Evolutionary conservation across 2,113 vertebrate genomes (phyloP), one percentile per base, ranked within the genome.

Genomic region (Chaenogobius annularis): DNA sequence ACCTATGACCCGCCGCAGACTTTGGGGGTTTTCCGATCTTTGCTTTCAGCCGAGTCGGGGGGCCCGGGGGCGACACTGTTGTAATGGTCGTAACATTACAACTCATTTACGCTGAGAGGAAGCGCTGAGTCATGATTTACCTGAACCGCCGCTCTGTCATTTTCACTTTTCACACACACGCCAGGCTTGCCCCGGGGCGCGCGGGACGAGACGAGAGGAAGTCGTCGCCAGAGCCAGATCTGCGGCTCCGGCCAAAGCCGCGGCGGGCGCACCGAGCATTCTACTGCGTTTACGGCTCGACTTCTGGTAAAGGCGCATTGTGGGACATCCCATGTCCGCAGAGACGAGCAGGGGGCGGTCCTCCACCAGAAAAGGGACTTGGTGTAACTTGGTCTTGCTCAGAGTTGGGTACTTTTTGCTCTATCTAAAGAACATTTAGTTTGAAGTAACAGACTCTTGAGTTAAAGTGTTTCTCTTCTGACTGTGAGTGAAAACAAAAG

Each of bases 51-150:
- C 0, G 17, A 4, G 9, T 35, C 17, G n/a, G 35, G 12, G 15
- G n/a, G 31, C 8, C 31, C 61, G 5, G 35, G 15, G 61, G 17
- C 10, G 17, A 11, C 37, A 2, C 31, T 63, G 61, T 63, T 40
- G 61, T 63, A 63, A 63, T 40, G 19, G 19, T 40, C 6, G 35
- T 40, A 40, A 63, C 35, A 40, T 63, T 40, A 63, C 31, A 40
- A 63, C 17, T 63, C 61, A 63, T 43, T 63, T 63, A 20, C 35
- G 5, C 35, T 19, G 15, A n/a, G 61, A 43, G 61, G 17, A 63
- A 63, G 19, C 61, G 35, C 61, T 63, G 61, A 63, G 8, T 63
- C 61, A 63, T 20, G 35, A 11, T 40, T 63, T 63, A 63, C 61
- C 61, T 63, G 35, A 63, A 40, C 14, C 26, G 37, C 19, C 10